Evolutionary conservation across 53 echinoderm and acorn worm species (phyloP).

Genomic region (Luidia sarsii): DNA sequence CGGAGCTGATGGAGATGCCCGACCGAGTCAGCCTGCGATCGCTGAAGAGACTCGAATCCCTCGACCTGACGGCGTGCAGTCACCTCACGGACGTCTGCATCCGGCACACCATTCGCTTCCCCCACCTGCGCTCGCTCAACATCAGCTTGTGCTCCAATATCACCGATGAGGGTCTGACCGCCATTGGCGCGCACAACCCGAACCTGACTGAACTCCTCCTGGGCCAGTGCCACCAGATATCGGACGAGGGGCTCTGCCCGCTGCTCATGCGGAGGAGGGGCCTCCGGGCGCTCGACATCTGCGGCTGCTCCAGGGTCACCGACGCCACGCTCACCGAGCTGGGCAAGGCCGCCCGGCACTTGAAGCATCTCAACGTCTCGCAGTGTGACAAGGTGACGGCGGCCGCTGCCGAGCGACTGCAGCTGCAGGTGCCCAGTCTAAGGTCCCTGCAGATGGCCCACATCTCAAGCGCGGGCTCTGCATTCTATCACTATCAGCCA

Average conservation of each 20-base stretch:
- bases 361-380: slow-evolving; percentile 62
- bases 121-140: slow-evolving; percentile 66
- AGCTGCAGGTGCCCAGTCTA: slow-evolving; percentile 41
- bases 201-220: slow-evolving; percentile 71
- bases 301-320: slow-evolving; percentile 52
- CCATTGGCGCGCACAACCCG: slow-evolving; percentile 67
- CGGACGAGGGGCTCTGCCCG: slow-evolving; percentile 45
- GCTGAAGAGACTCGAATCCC: slow-evolving; percentile 65
- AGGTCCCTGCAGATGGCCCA: slow-evolving; percentile 62
- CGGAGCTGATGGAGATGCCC: slow-evolving; percentile 41
- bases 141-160: slow-evolving; percentile 88
- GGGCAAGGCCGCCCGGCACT: slow-evolving; percentile 15
- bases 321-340: slow-evolving; percentile 33
- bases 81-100: slow-evolving; percentile 89
- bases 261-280: slow-evolving; percentile 35
- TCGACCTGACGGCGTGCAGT: slow-evolving; percentile 78
- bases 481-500: slow-evolving; percentile 39
- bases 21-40: slow-evolving; percentile 46
- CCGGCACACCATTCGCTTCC: slow-evolving; percentile 63
- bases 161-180: slow-evolving; percentile 70
- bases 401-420: slow-evolving; percentile 53
- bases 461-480: slow-evolving; percentile 34
- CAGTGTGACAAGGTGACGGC: slow-evolving; percentile 68
- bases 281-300: slow-evolving; percentile 42
- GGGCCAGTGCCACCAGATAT: slow-evolving; percentile 76